phyloP scores from a whole-genome alignment of 2,797 vertebrate species.

The Octomys mimax region DNA sequence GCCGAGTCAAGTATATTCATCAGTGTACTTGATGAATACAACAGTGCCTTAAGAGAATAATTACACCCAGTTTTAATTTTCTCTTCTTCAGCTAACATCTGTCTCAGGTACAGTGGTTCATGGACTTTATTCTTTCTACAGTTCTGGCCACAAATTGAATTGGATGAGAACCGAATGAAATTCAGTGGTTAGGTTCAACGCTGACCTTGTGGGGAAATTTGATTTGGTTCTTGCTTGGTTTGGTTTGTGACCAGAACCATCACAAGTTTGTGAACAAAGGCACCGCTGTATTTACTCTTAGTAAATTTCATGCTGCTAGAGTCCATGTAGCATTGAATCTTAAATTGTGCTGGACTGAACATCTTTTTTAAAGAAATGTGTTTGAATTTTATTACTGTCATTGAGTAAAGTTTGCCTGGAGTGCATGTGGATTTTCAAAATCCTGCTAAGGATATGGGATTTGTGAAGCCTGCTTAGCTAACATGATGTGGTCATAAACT shows the following conservation, averaged over 20 bases:
- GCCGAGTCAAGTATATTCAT: not conserved
- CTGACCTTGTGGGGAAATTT: not conserved
- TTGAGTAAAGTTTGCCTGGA: conserved; percentile 11
- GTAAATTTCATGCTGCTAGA: not conserved
- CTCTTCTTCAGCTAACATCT: conserved; percentile 17
- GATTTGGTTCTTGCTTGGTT: not conserved
- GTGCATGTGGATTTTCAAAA: conserved; percentile 9
- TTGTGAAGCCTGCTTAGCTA: conserved; percentile 61
- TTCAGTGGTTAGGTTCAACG: not conserved
- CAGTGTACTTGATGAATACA: not conserved
- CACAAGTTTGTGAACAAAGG: not conserved
- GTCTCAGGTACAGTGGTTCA: not conserved
- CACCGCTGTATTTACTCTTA: not conserved
- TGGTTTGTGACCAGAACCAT: not conserved
- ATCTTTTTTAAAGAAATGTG: conserved; percentile 16
- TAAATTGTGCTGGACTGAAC: conserved; percentile 47
- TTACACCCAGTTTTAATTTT: not conserved
- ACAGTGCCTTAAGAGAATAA: not conserved
- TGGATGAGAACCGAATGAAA: not conserved
- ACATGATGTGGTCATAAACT: conserved; percentile 31
- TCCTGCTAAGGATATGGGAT: not conserved
- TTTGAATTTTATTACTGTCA: conserved; percentile 12
- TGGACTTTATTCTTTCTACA: not conserved
- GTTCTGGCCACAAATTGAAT: not conserved
- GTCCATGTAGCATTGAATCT: conserved; percentile 9